Percentiles rank a stretch among this genome's conserved stretches.
Conservation (phyloP, 2,888 invertebrate genomes). For the Dolichopus griseipennis region DNA sequence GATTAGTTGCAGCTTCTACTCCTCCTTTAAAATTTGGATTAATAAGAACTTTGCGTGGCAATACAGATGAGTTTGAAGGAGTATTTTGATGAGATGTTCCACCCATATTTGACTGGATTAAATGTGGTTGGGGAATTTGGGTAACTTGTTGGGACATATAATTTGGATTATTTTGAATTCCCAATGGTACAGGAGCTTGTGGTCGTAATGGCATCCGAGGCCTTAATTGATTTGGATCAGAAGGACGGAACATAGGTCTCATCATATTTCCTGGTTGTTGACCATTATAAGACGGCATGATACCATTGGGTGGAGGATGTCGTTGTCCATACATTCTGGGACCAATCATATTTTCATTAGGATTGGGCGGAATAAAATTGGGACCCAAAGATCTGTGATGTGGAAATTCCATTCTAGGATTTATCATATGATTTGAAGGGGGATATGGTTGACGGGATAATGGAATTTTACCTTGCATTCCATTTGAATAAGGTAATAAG, state of each 20-base stretch:
- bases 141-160: not conserved
- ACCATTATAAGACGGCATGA: constrained; percentile 15
- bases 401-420: constrained; percentile 26
- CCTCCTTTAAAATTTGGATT: constrained; percentile 45
- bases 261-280: constrained; percentile 11
- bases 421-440: constrained; percentile 28
- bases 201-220: constrained; percentile 27
- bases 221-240: constrained; percentile 24
- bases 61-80: not conserved
- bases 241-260: constrained; percentile 28
- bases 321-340: constrained; percentile 11
- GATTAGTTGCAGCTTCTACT: constrained; percentile 43
- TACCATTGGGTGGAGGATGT: constrained; percentile 18
- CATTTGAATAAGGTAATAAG: constrained; percentile 2
- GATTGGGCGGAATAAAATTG: constrained; percentile 25
- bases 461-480: constrained; percentile 15
- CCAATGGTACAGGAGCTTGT: constrained; percentile 30
- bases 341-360: constrained; percentile 22
- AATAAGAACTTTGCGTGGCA: constrained; percentile 37
- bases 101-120: not conserved
- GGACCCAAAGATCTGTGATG: constrained; percentile 21
- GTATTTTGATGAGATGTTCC: constrained; percentile 13
- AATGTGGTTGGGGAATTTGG: constrained; percentile 7
- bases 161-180: constrained; percentile 1
- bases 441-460: constrained; percentile 31